Evolutionary conservation across 2,797 vertebrate species (phyloP), one percentile per base, ranked within the genome.

Genomic region (Pteronotus mesoamericanus): DNA sequence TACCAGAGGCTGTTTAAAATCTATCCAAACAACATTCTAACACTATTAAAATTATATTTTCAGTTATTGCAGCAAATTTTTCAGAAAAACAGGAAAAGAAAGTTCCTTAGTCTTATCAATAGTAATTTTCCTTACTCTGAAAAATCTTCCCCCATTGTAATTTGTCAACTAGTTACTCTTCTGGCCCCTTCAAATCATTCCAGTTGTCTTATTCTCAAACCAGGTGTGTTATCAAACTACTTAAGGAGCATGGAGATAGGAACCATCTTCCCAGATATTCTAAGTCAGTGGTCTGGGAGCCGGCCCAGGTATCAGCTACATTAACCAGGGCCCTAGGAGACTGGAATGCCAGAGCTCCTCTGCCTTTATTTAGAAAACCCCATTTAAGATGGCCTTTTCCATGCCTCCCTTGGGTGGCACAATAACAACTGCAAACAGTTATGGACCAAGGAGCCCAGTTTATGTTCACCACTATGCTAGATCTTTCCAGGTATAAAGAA

Each of bases 71-170:
- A 84, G 7, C 89, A 71, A 95, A 44, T 1, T 78, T 94, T 93
- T 83, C 51, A 66, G 34, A 78, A 93, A 93, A 94, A 78, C 8
- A 84, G 44, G 39, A 95, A 82, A 92, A 96, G 12, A 39, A 85
- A 78, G 46, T 66, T 69, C 77, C 37, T 48, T 92, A 71, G 9
- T 95, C 32, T 61, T 37, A 68, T 77, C 59, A 78, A 61, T 9
- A 92, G 12, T 85, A 71, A 42, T 61, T 84, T 82, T 42, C 86
- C 51, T 46, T 83, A 71, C 42, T 87, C 32, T 69, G 22, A 85
- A 72, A 86, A 92, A 51, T 24, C 57, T 80, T 83, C 55, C 46
- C 37, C 46, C 16, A 80, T 34, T 78, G 12, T 37, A 92, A 46
- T 64, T 64, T 92, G 34, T 44, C 11, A 59, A 11, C 2, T 61